Base-by-base conservation (phyloP, 2,888 invertebrate species). In the Tyria jacobaeae region DNA sequence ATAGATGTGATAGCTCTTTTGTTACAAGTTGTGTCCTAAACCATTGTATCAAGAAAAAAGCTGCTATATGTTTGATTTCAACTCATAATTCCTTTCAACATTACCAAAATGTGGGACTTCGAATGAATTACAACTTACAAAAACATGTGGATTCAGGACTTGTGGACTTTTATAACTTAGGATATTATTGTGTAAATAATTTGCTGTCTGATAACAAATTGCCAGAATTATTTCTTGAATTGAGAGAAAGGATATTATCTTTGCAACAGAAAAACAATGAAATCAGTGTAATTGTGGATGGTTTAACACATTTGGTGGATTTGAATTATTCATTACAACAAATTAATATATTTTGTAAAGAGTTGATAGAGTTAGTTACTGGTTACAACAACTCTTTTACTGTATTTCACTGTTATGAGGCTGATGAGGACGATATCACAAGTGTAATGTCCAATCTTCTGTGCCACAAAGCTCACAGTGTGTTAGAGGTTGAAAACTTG, bases 81-180 rank as follows among this genome's bases (percentile, higher is more conserved):
- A 92, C 96, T 65, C 97, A 97, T 82, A 96, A 97, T 78, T 95
- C 96, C 2, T 90, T 96, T 53, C 94, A 95, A 58, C 97, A 97
- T 82, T 97, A 96, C 79, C 96, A 96, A 64, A 96, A 95, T 87
- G 95, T 97, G 39, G 96, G 96, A 15, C 95, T 96, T 80, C 96
- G 96, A 78, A 92, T 97, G 80, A 97, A 96, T 55, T 96, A 96
- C 80, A 96, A 96, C 83, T 87, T 97, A 37, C 93, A 94, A 60
- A 93, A 86, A 75, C 80, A 87, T 65, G 77, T 94, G 66, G 87
- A 94, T 12, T 80, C 79, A 51, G 91, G 90, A 27, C 76, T 88
- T 14, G 70, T 94, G 51, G 64, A 82, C 52, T 87, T 87, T 70
- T 87, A 84, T 68, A 85, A 90, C 75, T 71, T 89, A 54, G 92